A percentile compares a stretch with the other conserved stretches of the same genome.
Evolutionary conservation across 1,140 invertebrate species (phyloP).

Genomic region (Meloidogyne chitwoodi): DNA sequence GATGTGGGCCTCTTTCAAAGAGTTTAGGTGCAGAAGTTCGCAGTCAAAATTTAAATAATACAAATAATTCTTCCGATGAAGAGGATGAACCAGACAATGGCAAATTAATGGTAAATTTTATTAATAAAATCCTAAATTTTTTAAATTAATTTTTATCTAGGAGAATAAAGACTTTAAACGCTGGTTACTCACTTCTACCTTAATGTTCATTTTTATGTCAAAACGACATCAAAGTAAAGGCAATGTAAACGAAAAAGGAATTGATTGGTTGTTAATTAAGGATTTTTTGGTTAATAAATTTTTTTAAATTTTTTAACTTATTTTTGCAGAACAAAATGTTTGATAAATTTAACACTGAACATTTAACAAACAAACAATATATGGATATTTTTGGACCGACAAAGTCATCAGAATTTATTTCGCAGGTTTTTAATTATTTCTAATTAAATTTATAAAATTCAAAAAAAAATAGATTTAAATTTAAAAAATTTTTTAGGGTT

Average conservation of each 20-base stretch:
- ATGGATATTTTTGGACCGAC: slow-evolving; percentile 6
- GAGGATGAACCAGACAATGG: background rate
- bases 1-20: background rate
- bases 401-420: slow-evolving; percentile 12
- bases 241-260: background rate
- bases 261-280: slow-evolving; percentile 2
- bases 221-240: slow-evolving; percentile 1
- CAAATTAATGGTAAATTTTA: background rate
- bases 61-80: background rate
- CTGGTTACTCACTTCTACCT: background rate
- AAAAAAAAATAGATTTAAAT: background rate
- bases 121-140: background rate
- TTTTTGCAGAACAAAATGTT: slow-evolving; percentile 4
- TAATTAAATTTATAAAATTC: no score
- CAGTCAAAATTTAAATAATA: background rate
- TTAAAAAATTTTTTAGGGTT: background rate
- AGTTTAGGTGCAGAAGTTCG: background rate
- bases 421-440: background rate
- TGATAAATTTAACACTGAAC: background rate
- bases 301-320: background rate
- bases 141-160: background rate
- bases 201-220: slow-evolving; percentile 13
- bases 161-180: background rate
- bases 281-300: slow-evolving; percentile 9
- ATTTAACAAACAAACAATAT: background rate